Conservation (phyloP, 2,797 vertebrate species). For the Geotrypetes seraphini region DNA sequence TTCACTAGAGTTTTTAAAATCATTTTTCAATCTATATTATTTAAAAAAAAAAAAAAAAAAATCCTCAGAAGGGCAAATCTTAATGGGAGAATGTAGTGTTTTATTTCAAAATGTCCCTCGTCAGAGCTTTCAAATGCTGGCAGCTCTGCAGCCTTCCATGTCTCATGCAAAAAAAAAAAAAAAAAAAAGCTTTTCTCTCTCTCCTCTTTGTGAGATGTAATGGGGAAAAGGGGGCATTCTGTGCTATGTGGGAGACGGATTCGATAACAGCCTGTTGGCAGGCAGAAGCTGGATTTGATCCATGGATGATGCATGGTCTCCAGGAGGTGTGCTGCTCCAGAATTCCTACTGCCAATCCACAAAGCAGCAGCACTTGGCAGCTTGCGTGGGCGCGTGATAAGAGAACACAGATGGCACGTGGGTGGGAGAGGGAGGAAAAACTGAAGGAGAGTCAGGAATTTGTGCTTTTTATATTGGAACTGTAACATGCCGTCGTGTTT, state of each 20-base stretch:
- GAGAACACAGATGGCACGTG: constrained; percentile 31
- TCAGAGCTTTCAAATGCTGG: too few relatives aligned
- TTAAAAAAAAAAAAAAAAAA: too few relatives aligned
- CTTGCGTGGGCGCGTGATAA: not conserved
- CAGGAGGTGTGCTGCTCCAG: not conserved
- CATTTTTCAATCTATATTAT: too few relatives aligned
- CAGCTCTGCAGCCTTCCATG: too few relatives aligned
- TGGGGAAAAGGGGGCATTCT: constrained; percentile 24
- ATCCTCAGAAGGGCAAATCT: too few relatives aligned
- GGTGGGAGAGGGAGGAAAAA: constrained; percentile 13
- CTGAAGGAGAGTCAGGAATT: not conserved
- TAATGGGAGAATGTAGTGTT: too few relatives aligned
- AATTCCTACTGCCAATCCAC: constrained; percentile 16
- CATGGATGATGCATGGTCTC: constrained; percentile 1
- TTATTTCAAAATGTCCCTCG: too few relatives aligned
- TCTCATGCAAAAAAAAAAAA: too few relatives aligned
- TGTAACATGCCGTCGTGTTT: constrained; percentile 6
- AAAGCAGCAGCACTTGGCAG: constrained; percentile 17
- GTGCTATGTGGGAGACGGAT: constrained; percentile 32
- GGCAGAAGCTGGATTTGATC: not conserved
- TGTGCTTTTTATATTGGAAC: not conserved
- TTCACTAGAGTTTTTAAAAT: too few relatives aligned
- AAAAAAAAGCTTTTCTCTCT: too few relatives aligned
- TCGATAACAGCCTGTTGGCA: constrained; percentile 27
- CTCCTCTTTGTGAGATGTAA: constrained; percentile 6